Base-by-base conservation (phyloP, 2,113 vertebrate species). In the Hepsetus odoe region DNA sequence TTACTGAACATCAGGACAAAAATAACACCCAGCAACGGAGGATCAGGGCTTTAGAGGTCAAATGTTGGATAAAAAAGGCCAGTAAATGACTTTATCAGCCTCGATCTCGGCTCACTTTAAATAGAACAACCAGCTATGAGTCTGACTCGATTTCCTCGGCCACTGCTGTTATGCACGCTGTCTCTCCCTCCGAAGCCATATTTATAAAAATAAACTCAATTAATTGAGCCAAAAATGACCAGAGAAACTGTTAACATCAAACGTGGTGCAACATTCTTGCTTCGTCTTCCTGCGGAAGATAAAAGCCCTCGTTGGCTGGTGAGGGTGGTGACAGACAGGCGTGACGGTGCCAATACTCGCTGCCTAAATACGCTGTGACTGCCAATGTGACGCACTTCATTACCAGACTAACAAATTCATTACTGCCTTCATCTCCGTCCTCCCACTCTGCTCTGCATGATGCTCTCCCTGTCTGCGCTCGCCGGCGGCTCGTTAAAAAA, bases 351-450 rank as follows among this genome's bases (percentile, higher is more conserved):
- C 61, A 67, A 44, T 56, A 33, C 58, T 44, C n/a, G 4, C 55
- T 69, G 55, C 32, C 58, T 78, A 74, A 78, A 78, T 69, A 74
- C 35, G 22, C 75, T 56, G 75, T 78, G 71, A 74, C 76, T 70
- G 65, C 65, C 72, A 42, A 58, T 71, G 65, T 58, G 67, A 55
- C 64, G 67, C 56, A 55, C 72, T 83, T 79, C 76, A 82, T 82
- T 76, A 79, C 72, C 76, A 35, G 65, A 69, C 72, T 65, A 75
- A 79, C 66, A 65, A 55, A 79, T 58, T 69, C 72, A 82, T 82
- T 66, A 79, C 62, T 22, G 66, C 66, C 61, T 74, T 82, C 70
- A 40, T 78, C 71, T 79, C 76, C 13, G 56, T 72, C 56, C 68
- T 71, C 56, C 67, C 42, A n/a, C 76, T 59, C 68, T 5, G 22